phyloP scores from a whole-genome alignment of 2,888 invertebrate species.

The Phalangium opilio region DNA sequence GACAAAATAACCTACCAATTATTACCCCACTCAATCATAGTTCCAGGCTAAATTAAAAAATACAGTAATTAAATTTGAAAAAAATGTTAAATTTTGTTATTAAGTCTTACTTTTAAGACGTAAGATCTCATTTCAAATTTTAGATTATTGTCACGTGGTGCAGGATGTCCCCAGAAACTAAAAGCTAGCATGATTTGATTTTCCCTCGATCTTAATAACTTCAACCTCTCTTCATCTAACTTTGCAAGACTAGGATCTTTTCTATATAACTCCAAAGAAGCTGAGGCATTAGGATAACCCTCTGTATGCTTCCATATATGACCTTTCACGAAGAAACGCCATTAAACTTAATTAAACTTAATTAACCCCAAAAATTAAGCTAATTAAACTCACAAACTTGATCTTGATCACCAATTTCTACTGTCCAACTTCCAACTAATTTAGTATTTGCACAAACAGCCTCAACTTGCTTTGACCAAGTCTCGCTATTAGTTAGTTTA shows the following conservation, averaged over 20 bases:
- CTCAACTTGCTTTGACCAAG: too few species aligned
- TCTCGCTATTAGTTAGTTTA: too few species aligned
- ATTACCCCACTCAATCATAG: conserved; percentile 99
- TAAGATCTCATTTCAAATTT: conserved; percentile 87
- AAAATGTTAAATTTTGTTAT: background rate
- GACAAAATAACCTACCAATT: conserved; percentile 47
- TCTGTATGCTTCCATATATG: conserved; percentile 92
- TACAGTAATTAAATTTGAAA: background rate
- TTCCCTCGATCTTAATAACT: conserved; percentile 55
- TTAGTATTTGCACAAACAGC: conserved; percentile 36
- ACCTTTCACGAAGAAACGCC: conserved; percentile 38
- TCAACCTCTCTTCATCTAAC: conserved; percentile 26
- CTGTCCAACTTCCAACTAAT: conserved; percentile 89
- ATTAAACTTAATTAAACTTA: background rate
- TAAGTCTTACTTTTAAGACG: conserved; percentile 50
- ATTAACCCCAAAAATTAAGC: background rate
- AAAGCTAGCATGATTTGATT: conserved; percentile 87
- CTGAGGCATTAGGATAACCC: conserved; percentile 49
- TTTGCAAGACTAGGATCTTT: conserved; percentile 25
- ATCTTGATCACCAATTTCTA: conserved; percentile 91
- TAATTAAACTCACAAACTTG: conserved; percentile 47
- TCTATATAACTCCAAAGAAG: conserved; percentile 26
- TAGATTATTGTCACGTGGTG: conserved; percentile 53
- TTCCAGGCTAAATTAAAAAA: conserved; percentile 52
- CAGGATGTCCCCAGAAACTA: conserved; percentile 88